A percentile compares a stretch with the other conserved stretches of the same genome.
Conservation (phyloP, 2,797 vertebrate species). For the Sarcophilus harrisii region DNA sequence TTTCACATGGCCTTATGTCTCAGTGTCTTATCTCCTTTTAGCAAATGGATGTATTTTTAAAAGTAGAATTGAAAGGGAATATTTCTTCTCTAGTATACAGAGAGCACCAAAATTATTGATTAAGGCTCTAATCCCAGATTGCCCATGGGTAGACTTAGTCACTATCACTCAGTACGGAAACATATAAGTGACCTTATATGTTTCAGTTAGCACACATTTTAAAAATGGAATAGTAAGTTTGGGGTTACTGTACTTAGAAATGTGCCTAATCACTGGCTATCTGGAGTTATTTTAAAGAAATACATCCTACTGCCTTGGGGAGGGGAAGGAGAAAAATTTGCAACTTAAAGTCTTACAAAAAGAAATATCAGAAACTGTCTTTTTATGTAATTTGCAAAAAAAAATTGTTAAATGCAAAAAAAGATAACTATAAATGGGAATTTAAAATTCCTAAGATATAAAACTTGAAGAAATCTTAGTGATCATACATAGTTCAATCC, state of each 20-base stretch:
- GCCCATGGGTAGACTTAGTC: not conserved
- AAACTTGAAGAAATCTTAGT: not conserved
- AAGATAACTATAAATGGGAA: not conserved
- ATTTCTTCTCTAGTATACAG: not conserved
- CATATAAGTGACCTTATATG: too few species aligned
- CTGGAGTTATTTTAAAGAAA: not conserved
- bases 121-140: not conserved
- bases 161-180: not conserved
- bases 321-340: too few species aligned
- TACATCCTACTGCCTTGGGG: too few species aligned
- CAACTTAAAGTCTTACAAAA: too few species aligned
- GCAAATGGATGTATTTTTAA: not conserved
- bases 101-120: not conserved
- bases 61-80: not conserved
- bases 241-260: not conserved
- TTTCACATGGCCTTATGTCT: not conserved
- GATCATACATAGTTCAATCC: not conserved
- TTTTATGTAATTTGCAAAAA: too few species aligned
- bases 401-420: too few species aligned
- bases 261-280: not conserved
- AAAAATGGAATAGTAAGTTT: not conserved
- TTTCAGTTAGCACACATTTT: not conserved
- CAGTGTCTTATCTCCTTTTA: not conserved
- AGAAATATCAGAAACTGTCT: too few species aligned
- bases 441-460: not conserved